Conservation (phyloP, 2,797 vertebrate genomes). For the Chelon auratus region DNA sequence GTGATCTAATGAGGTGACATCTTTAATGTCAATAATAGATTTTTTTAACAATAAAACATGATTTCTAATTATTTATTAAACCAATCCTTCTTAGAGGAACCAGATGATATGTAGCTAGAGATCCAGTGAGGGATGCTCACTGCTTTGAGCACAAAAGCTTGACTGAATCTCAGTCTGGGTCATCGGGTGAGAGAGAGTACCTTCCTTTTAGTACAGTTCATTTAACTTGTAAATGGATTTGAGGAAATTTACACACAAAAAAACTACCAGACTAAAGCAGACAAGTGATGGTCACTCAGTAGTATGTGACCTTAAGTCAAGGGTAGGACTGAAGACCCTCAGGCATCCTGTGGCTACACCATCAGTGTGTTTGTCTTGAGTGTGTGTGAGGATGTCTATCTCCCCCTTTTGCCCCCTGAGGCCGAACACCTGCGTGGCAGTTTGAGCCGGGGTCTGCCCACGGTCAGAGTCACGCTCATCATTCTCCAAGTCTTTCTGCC, state of each 20-base stretch:
- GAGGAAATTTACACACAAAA: conserved; percentile 11
- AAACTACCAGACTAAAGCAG: conserved; percentile 19
- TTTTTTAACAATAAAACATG: conserved; percentile 24
- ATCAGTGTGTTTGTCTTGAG: conserved; percentile 9
- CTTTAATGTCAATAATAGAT: conserved; percentile 10
- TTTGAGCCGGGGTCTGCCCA: conserved; percentile 36
- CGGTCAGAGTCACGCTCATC: conserved; percentile 68
- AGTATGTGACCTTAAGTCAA: conserved; percentile 52
- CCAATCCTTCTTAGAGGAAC: not conserved
- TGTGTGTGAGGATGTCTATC: conserved; percentile 10
- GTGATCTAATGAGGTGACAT: conserved; percentile 12
- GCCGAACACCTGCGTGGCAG: conserved; percentile 71
- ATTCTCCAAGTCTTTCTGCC: conserved; percentile 63
- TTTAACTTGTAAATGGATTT: conserved; percentile 17
- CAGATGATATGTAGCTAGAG: conserved; percentile 7
- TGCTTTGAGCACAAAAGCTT: not conserved
- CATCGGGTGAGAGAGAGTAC: conserved; percentile 11
- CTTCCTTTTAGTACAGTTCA: conserved; percentile 22
- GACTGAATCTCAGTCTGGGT: conserved; percentile 36
- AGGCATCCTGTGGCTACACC: conserved; percentile 1
- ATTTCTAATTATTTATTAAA: conserved; percentile 12
- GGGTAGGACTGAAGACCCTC: conserved; percentile 31
- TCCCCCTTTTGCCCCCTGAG: conserved; percentile 28
- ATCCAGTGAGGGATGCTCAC: conserved; percentile 2
- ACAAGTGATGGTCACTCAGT: conserved; percentile 16